phyloP scores from a whole-genome alignment of 2,113 vertebrate species.

The Chionis minor region DNA sequence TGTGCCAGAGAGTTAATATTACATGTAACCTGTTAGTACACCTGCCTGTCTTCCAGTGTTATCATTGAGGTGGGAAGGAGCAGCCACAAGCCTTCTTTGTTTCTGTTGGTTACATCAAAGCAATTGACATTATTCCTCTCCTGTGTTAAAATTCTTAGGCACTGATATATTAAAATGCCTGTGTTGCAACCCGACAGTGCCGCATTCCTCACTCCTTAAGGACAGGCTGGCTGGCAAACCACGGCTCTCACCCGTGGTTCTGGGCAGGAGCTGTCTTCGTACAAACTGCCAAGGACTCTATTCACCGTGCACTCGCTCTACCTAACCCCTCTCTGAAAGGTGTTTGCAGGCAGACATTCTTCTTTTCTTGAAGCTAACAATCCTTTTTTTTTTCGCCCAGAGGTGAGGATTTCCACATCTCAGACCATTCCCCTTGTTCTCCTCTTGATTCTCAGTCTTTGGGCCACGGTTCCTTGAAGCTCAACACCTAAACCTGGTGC shows the following conservation, averaged over 20 bases:
- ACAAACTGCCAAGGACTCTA: not conserved
- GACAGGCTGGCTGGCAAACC: not conserved
- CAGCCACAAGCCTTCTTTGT: not conserved
- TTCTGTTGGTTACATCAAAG: not conserved
- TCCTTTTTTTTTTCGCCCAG: not conserved
- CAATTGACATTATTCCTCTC: not conserved
- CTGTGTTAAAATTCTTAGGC: not conserved
- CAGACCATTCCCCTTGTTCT: not conserved
- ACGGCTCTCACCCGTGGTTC: not conserved
- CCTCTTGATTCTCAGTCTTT: not conserved
- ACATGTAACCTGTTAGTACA: too few relatives aligned
- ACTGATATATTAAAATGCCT: not conserved
- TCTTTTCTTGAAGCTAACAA: not conserved
- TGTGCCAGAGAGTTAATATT: not conserved
- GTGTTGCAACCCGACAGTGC: rapidly evolving
- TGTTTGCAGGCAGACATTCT: not conserved
- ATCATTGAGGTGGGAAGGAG: not conserved
- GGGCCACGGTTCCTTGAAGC: not conserved
- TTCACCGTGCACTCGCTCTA: not conserved
- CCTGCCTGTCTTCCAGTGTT: not conserved
- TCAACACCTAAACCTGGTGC: not conserved
- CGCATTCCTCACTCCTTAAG: not conserved
- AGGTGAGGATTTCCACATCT: not conserved
- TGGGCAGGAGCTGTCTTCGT: rapidly evolving
- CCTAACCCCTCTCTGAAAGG: not conserved